Conservation (phyloP, 30 jellyfish, hydroid and myxozoan species). For the Pseudorhiza aurosa region DNA sequence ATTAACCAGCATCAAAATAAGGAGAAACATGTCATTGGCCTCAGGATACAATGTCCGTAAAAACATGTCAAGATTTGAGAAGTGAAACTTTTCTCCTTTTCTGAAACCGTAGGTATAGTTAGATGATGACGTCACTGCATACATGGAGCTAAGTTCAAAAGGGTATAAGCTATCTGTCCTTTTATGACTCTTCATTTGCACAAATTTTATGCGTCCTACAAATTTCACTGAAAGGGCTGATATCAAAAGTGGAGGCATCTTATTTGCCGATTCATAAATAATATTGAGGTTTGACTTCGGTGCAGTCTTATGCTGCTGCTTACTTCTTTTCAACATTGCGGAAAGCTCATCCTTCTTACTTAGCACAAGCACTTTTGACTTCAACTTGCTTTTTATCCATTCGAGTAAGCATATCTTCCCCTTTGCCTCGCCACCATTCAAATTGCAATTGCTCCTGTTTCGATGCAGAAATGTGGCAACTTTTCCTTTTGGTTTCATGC, state of each 20-base stretch:
- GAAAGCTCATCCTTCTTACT: slow-evolving; percentile 32
- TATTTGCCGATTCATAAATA: slow-evolving; percentile 46
- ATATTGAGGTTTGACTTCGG: slow-evolving; percentile 27
- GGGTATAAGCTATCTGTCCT: background rate
- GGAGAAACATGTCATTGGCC: slow-evolving; percentile 81
- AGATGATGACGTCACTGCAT: slow-evolving; percentile 35
- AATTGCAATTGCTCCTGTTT: slow-evolving; percentile 29
- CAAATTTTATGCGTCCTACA: slow-evolving; percentile 85
- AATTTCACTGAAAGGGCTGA: slow-evolving; percentile 91
- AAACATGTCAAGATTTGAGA: slow-evolving; percentile 76
- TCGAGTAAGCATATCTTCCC: slow-evolving; percentile 46
- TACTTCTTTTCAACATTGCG: background rate
- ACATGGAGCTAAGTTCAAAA: background rate
- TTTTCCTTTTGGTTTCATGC: slow-evolving; percentile 82
- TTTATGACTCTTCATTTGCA: slow-evolving; percentile 48
- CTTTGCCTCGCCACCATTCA: slow-evolving; percentile 16
- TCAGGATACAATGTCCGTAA: slow-evolving; percentile 92
- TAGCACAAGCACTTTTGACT: slow-evolving; percentile 56
- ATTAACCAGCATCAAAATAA: slow-evolving; percentile 63
- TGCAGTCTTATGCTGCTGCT: background rate
- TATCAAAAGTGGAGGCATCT: slow-evolving; percentile 69
- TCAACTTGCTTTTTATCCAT: slow-evolving; percentile 77
- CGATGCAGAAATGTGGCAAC: slow-evolving; percentile 68
- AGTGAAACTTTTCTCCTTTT: slow-evolving; percentile 71
- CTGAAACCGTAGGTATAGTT: slow-evolving; percentile 82